Evolutionary conservation across 2,888 invertebrate species (phyloP), one percentile per base, ranked within the genome.

Genomic region (Sinentomon sp.): DNA sequence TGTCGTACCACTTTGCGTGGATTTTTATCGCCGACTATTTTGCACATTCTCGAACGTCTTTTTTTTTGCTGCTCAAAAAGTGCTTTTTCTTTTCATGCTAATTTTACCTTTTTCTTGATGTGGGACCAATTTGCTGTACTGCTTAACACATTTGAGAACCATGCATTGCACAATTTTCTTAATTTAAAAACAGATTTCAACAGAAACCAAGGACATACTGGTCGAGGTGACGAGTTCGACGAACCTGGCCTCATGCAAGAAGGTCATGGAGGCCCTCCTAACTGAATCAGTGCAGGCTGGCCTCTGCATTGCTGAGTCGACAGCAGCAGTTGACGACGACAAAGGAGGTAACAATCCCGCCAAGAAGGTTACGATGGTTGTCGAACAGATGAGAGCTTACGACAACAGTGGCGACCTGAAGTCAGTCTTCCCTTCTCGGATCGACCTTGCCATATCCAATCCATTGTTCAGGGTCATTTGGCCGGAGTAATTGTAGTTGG

Each of bases 391-490:
- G 1, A 68, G 66, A 52, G 59, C 72, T 4, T 62, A 68, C 1
- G 73, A 75, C 41, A 50, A 48, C 21, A 66, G 68, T 39, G 70
- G 71, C 6, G 65, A 65, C 40, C 53, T 77, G 41, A 71, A 70
- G 47, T 62, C 64, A n/a, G 63, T 77, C 3, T 80, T 73, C 51
- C 80, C 80, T 0, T 73, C 76, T 1, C 59, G 73, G 42, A 63
- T 63, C 2, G 78, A 80, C 52, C 60, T 75, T n/a, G n/a, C n/a
- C n/a, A n/a, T n/a, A n/a, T n/a, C n/a, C n/a, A n/a, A n/a, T n/a
- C n/a, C n/a, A n/a, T n/a, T n/a, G n/a, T n/a, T n/a, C n/a, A n/a
- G n/a, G n/a, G n/a, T n/a, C n/a, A n/a, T n/a, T n/a, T n/a, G n/a
- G n/a, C n/a, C n/a, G n/a, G n/a, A n/a, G n/a, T n/a, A n/a, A n/a